Evolutionary conservation across 2,888 invertebrate genomes (phyloP).

Genomic region (Aleiodes alternator): DNA sequence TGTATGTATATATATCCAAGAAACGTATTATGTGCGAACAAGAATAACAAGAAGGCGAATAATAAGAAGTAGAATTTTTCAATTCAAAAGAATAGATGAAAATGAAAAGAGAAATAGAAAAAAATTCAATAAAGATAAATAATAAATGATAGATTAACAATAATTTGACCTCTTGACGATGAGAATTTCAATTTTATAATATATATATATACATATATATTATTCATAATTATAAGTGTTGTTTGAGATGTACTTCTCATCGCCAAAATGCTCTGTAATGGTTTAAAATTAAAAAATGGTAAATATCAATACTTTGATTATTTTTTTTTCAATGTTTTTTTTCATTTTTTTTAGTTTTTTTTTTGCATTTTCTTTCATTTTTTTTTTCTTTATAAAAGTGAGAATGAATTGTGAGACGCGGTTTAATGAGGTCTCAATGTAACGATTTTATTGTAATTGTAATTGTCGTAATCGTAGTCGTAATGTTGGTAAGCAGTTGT

Average conservation of each 20-base stretch:
- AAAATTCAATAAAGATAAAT: too few species aligned
- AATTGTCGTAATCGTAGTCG: constrained; percentile 74
- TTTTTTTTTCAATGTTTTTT: constrained; percentile 31
- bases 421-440: constrained; percentile 73
- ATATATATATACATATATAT: not conserved
- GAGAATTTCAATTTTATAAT: constrained; percentile 21
- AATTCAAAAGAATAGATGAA: too few species aligned
- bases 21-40: constrained; percentile 20
- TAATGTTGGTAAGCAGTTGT: constrained; percentile 71
- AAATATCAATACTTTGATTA: constrained; percentile 15
- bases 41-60: constrained; percentile 6
- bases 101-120: too few species aligned
- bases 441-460: constrained; percentile 74
- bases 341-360: constrained; percentile 18
- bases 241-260: constrained; percentile 12
- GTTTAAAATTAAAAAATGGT: constrained; percentile 31
- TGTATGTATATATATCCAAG: constrained; percentile 18
- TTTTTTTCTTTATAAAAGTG: constrained; percentile 46
- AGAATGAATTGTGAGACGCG: constrained; percentile 62
- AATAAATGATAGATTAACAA: constrained; percentile 10
- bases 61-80: constrained; percentile 3
- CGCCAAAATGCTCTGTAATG: constrained; percentile 19
- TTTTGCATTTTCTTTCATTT: constrained; percentile 27
- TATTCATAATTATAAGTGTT: constrained; percentile 22
- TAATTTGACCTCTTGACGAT: constrained; percentile 28